Evolutionary conservation across 1,140 invertebrate genomes (phyloP).

Genomic region (Hetaerina americana): DNA sequence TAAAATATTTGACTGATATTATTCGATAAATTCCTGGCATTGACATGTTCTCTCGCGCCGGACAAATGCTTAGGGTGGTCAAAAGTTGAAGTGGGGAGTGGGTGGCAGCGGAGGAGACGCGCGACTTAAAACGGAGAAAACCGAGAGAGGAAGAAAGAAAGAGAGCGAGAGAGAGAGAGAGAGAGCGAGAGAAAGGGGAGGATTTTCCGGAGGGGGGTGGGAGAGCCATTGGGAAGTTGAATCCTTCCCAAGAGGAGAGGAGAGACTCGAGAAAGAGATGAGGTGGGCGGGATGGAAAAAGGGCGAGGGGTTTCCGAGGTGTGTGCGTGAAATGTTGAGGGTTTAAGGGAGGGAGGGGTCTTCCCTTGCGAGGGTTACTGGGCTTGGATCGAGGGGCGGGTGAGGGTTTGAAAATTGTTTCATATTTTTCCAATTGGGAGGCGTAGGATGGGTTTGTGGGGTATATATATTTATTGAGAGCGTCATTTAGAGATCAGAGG

Average conservation of each 20-base stretch:
- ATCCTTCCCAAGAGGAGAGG: no score
- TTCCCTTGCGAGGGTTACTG: no score
- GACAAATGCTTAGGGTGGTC: no score
- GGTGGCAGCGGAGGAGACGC: constrained; percentile 1
- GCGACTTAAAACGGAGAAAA: constrained; percentile 8
- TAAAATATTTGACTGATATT: no score
- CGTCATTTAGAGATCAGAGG: neutral
- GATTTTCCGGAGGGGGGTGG: no score
- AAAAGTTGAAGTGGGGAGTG: constrained; percentile 3
- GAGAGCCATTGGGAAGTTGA: no score
- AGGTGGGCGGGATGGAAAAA: neutral
- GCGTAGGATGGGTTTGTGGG: neutral
- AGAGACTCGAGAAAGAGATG: neutral
- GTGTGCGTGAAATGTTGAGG: no score
- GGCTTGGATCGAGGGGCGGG: neutral
- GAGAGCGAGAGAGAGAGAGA: constrained; percentile 13
- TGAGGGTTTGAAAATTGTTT: neutral
- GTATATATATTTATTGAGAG: neutral
- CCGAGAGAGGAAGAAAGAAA: constrained; percentile 5
- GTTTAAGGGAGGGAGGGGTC: no score
- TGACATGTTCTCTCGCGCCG: no score
- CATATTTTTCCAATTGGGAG: neutral
- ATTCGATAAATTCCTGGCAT: no score
- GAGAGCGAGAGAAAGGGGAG: constrained; percentile 5
- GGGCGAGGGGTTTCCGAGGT: no score